Conservation (phyloP, 2,113 vertebrate species). For the Oncorhynchus kisutch region DNA sequence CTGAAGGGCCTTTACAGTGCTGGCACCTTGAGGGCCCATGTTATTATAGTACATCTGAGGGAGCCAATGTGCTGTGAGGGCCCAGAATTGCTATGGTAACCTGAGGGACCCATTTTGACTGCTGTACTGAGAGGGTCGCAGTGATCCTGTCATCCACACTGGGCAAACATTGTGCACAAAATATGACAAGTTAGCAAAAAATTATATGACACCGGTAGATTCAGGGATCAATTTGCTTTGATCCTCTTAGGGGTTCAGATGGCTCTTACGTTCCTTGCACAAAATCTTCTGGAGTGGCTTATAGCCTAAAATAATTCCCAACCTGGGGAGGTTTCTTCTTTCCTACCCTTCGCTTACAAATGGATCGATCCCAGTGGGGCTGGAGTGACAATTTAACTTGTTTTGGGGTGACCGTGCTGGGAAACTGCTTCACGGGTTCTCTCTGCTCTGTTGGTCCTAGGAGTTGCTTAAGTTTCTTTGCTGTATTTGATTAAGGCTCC, state of each 20-base stretch:
- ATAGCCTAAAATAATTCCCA: neutral
- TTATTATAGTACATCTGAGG: too few relatives aligned
- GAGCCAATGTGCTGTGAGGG: too few relatives aligned
- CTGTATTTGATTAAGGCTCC: too few relatives aligned
- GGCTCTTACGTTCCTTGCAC: neutral
- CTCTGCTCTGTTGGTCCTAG: neutral
- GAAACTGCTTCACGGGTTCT: neutral
- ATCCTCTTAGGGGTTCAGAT: neutral
- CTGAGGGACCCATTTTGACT: neutral
- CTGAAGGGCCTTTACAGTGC: too few relatives aligned
- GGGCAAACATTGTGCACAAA: too few relatives aligned
- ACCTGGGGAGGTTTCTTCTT: neutral
- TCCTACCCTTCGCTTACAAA: slow-evolving; percentile 30
- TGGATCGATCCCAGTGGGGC: slow-evolving; percentile 5
- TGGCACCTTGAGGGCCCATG: too few relatives aligned
- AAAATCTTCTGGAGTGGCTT: slow-evolving; percentile 13
- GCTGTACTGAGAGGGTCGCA: too few relatives aligned
- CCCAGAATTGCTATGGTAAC: neutral
- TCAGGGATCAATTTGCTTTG: too few relatives aligned
- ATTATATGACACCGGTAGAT: too few relatives aligned
- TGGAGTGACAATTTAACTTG: slow-evolving; percentile 13
- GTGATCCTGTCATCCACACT: too few relatives aligned
- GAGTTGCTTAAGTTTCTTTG: too few relatives aligned
- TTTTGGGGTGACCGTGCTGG: slow-evolving; percentile 8
- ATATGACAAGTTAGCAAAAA: too few relatives aligned